Conservation (phyloP, 2,113 vertebrate genomes). For the Psephotus haematonotus region DNA sequence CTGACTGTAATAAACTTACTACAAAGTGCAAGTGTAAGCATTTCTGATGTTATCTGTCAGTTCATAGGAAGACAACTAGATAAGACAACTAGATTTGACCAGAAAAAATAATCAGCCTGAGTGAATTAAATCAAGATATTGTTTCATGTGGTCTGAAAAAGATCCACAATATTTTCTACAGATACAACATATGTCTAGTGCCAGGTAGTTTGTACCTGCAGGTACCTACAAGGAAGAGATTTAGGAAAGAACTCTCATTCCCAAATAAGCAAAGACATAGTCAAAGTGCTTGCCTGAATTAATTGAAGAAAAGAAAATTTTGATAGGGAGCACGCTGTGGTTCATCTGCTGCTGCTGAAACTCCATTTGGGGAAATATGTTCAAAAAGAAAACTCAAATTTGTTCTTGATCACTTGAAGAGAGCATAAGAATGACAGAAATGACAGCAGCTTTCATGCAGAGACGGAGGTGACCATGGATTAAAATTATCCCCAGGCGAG, state of each 20-base stretch:
- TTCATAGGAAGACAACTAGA: background rate
- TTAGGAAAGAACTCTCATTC: background rate
- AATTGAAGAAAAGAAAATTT: background rate
- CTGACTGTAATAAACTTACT: background rate
- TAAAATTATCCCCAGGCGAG: background rate
- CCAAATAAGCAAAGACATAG: background rate
- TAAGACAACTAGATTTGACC: background rate
- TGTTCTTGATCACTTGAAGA: background rate
- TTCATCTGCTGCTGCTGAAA: background rate
- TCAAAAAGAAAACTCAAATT: background rate
- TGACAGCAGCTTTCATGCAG: background rate
- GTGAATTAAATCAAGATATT: background rate
- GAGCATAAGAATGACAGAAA: background rate
- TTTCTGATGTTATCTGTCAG: background rate
- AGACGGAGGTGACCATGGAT: background rate
- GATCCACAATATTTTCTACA: background rate
- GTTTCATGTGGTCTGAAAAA: background rate
- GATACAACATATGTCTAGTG: background rate
- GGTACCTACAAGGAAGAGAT: background rate
- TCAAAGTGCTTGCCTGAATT: background rate
- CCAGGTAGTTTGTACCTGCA: background rate
- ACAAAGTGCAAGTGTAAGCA: background rate
- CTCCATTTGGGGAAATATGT: background rate
- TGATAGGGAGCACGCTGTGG: background rate
- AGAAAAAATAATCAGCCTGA: background rate